These are phyloP conservation scores for Cephus rjabovi DNA, from an alignment of 2,888 invertebrate species.

Conservation along the genomic window DNA sequence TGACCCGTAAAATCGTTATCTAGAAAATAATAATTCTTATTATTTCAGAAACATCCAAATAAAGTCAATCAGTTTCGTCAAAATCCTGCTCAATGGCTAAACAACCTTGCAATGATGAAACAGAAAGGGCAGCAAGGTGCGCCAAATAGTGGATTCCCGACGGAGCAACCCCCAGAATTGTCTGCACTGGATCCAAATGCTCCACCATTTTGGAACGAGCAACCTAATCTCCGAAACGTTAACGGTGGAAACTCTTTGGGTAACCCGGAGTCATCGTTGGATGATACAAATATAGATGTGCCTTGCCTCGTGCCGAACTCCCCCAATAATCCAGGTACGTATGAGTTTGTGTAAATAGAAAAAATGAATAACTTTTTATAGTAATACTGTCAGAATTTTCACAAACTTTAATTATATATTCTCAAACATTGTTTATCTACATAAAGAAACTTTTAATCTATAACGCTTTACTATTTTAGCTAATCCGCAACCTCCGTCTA, in stretches of 20 bases:
- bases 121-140: slow-evolving; percentile 74
- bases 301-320: slow-evolving; percentile 66
- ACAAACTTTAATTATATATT: not conserved
- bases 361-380: not conserved
- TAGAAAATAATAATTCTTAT: slow-evolving; percentile 35
- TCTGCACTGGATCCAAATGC: slow-evolving; percentile 61
- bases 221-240: slow-evolving; percentile 59
- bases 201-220: slow-evolving; percentile 63
- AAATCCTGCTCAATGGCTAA: slow-evolving; percentile 84
- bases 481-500: slow-evolving; percentile 56
- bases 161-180: slow-evolving; percentile 62
- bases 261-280: slow-evolving; percentile 62
- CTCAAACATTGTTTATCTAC: not conserved
- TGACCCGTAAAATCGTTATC: not conserved
- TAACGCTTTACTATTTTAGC: slow-evolving; percentile 34
- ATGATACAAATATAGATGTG: slow-evolving; percentile 65
- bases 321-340: slow-evolving; percentile 61
- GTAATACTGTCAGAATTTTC: not conserved
- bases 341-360: not conserved
- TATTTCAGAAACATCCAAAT: slow-evolving; percentile 86
- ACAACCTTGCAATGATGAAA: slow-evolving; percentile 81
- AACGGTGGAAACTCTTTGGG: slow-evolving; percentile 63
- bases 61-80: slow-evolving; percentile 90
- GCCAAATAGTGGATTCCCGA: slow-evolving; percentile 61
- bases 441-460: not conserved